Evolutionary conservation across 2,113 vertebrate species (phyloP).

Genomic region (Acrocephalus arundinaceus): DNA sequence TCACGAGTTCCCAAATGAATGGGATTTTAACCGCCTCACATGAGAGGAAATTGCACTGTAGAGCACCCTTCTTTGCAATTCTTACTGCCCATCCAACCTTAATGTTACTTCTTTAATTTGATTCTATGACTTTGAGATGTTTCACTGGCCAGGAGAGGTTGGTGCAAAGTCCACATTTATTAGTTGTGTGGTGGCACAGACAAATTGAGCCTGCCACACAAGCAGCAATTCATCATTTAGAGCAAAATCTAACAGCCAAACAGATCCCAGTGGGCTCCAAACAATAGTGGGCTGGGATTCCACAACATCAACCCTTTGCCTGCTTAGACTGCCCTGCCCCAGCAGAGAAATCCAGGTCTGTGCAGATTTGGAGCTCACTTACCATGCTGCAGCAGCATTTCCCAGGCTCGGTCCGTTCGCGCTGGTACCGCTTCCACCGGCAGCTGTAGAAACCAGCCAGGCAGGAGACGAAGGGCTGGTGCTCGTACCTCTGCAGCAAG

Average conservation of each 20-base stretch:
- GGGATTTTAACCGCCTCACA: fast-evolving
- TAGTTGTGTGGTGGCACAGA: not conserved
- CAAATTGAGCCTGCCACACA: not conserved
- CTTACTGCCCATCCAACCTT: not conserved
- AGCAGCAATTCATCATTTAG: not conserved
- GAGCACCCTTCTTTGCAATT: not conserved
- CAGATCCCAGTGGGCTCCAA: not conserved
- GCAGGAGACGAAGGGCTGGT: conserved; percentile 85
- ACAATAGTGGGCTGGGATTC: not conserved
- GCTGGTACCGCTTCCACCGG: conserved; percentile 86
- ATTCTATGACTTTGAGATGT: not conserved
- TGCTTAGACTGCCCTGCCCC: not conserved
- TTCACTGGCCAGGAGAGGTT: not conserved
- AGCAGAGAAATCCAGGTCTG: not conserved
- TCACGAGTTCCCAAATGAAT: not conserved
- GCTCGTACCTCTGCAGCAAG: conserved; percentile 83
- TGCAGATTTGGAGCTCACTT: not conserved
- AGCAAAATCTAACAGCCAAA: not conserved
- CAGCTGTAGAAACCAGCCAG: conserved; percentile 88
- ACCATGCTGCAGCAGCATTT: conserved; percentile 87
- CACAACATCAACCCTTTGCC: not conserved
- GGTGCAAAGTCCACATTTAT: not conserved
- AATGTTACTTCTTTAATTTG: not conserved
- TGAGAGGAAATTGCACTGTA: not conserved
- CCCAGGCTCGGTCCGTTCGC: conserved; percentile 76